Percentiles rank a stretch among this genome's conserved stretches.
Evolutionary conservation across 2,888 invertebrate genomes (phyloP).

Genomic region (Dryomyza anilis): DNA sequence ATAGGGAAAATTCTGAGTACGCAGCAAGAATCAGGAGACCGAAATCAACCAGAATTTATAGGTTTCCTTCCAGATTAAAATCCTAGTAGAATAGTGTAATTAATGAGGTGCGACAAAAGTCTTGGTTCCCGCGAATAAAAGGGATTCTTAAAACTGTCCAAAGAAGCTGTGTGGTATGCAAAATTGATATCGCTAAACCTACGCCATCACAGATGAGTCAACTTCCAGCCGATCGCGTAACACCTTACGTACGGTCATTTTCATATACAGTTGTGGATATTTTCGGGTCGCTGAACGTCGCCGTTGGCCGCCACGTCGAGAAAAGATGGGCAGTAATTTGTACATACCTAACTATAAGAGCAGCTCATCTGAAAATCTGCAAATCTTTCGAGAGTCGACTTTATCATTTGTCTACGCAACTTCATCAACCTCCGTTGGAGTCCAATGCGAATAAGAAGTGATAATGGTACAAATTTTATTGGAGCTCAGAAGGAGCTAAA

Average conservation of each 20-base stretch:
- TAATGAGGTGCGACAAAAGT: too few relatives aligned
- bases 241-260: background rate
- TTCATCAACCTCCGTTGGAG: too few relatives aligned
- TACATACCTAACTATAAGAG: background rate
- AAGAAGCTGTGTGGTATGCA: conserved; percentile 11
- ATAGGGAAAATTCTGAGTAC: too few relatives aligned
- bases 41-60: too few relatives aligned
- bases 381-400: background rate
- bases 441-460: background rate
- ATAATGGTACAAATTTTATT: background rate
- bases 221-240: background rate
- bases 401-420: background rate
- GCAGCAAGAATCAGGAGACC: too few relatives aligned
- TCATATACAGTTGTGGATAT: background rate
- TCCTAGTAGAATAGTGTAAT: too few relatives aligned
- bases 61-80: too few relatives aligned
- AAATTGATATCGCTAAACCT: background rate
- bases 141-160: conserved; percentile 26
- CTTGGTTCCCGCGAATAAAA: conserved; percentile 24
- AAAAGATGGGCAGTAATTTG: background rate
- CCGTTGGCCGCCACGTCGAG: background rate
- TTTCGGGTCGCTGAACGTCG: background rate
- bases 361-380: background rate
- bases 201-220: conserved; percentile 1
- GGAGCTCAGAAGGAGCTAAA: background rate